Evolutionary conservation across 2,888 invertebrate genomes (phyloP), one percentile per base, ranked within the genome.

Genomic region (Diarsia dahlii): DNA sequence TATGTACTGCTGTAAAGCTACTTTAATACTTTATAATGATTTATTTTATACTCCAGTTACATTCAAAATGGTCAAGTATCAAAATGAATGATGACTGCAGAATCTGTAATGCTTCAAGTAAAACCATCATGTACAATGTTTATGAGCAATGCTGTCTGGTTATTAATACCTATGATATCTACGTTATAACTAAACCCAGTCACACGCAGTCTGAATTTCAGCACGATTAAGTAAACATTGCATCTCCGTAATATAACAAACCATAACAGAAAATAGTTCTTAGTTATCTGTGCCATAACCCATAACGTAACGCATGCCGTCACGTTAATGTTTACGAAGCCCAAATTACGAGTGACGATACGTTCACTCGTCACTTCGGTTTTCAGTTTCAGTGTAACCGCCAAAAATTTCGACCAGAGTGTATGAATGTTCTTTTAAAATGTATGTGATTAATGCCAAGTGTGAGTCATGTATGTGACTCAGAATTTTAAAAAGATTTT

Each of bases 311-410:
- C 13, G 13, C 46, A 13, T 68, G 23, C 56, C 74, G 67, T 78
- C 71, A 71, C 69, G 84, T 80, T 69, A 89, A 82, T 91, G 90
- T 92, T 93, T 91, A 91, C 85, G 78, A 76, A 79, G 74, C 89
- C 90, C 77, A 84, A 92, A 91, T 93, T 90, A 91, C 87, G 82
- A 78, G 89, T 91, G 92, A 92, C 90, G 92, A 92, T 86, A 89
- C 82, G 84, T 88, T 81, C 82, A 84, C 81, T 82, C 84, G 85
- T 78, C 87, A 87, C 91, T 91, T 90, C 88, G 90, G 84, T 76
- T 71, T 71, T 74, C 64, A 56, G 62, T 82, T 73, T 78, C 78
- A 74, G 71, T 28, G 74, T 69, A 54, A 71, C 71, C 71, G 83
- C 69, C 28, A 74, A 74, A 64, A 74, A 74, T 58, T 69, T 58